Percentiles rank a stretch among this genome's conserved stretches.
Evolutionary conservation across 2,797 vertebrate genomes (phyloP).

Genomic region (Aratinga solstitialis): DNA sequence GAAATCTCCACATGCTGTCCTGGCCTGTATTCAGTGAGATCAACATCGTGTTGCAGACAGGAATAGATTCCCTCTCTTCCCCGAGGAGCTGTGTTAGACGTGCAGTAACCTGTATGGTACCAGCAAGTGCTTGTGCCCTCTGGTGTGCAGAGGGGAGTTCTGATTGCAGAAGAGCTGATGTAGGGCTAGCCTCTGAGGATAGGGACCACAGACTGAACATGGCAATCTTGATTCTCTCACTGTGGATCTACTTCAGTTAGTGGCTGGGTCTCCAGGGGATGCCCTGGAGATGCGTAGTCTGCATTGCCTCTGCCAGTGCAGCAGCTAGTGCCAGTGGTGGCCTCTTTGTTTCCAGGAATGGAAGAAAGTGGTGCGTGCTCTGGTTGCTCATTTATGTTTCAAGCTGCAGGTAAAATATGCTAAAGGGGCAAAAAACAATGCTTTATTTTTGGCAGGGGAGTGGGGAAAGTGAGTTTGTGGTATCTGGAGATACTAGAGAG

Average conservation of each 20-base stretch:
- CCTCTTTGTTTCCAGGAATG: not conserved
- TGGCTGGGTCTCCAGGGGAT: not conserved
- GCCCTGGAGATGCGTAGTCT: not conserved
- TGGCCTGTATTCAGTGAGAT: not conserved
- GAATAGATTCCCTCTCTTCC: not conserved
- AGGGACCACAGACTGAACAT: not conserved
- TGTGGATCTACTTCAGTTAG: not conserved
- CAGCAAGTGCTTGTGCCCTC: rapidly evolving
- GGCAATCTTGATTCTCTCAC: not conserved
- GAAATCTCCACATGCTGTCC: not conserved
- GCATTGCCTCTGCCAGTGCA: not conserved
- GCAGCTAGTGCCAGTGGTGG: not conserved
- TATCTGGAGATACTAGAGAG: not conserved
- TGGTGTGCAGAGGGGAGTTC: not conserved
- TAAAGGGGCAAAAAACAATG: not conserved
- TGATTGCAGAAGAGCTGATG: not conserved
- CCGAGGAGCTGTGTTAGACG: not conserved
- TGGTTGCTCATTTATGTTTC: not conserved
- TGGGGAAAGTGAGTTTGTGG: not conserved
- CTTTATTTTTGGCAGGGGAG: not conserved
- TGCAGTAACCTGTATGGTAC: rapidly evolving
- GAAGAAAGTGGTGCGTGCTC: not conserved
- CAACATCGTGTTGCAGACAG: not conserved
- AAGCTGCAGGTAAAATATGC: not conserved
- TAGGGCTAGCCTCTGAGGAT: not conserved